A percentile compares a stretch with the other conserved stretches of the same genome.
Conservation (phyloP, 2,888 invertebrate species). For the Neoascia interrupta region DNA sequence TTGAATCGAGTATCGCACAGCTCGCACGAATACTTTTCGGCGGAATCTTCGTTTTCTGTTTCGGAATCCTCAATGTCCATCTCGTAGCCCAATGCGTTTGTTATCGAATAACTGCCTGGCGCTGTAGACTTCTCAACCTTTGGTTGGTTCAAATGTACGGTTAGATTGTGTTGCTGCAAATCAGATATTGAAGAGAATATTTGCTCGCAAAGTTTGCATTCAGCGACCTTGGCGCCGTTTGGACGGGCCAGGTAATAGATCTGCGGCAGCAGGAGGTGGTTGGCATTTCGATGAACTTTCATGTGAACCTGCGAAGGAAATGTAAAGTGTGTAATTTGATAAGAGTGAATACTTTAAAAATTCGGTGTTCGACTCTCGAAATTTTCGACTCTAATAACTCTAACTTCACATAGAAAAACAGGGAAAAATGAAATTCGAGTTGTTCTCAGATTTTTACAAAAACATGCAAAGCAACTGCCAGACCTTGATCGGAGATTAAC, state of each 20-base stretch:
- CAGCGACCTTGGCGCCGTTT: constrained; percentile 73
- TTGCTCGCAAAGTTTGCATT: constrained; percentile 75
- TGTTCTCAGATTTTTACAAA: too few species aligned
- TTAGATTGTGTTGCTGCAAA: constrained; percentile 71
- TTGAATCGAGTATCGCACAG: constrained; percentile 74
- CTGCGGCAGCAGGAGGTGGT: constrained; percentile 51
- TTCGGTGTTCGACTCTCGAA: too few species aligned
- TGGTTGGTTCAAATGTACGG: constrained; percentile 15
- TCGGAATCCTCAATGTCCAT: constrained; percentile 78
- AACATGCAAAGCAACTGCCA: too few species aligned
- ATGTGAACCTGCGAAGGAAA: constrained; percentile 81
- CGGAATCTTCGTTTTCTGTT: constrained; percentile 75
- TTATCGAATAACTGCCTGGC: constrained; percentile 76
- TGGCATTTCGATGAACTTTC: constrained; percentile 79
- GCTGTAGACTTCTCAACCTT: constrained; percentile 58
- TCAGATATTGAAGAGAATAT: constrained; percentile 71
- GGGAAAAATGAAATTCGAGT: too few species aligned
- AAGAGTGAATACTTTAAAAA: neutral
- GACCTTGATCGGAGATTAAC: too few species aligned
- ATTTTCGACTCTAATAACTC: too few species aligned
- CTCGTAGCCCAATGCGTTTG: constrained; percentile 77
- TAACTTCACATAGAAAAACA: too few species aligned
- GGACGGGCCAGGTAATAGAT: constrained; percentile 71
- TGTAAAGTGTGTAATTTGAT: neutral
- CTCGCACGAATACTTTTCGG: constrained; percentile 74